phyloP scores from a whole-genome alignment of 2,797 vertebrate species.

The Gymnoscopelus braueri region DNA sequence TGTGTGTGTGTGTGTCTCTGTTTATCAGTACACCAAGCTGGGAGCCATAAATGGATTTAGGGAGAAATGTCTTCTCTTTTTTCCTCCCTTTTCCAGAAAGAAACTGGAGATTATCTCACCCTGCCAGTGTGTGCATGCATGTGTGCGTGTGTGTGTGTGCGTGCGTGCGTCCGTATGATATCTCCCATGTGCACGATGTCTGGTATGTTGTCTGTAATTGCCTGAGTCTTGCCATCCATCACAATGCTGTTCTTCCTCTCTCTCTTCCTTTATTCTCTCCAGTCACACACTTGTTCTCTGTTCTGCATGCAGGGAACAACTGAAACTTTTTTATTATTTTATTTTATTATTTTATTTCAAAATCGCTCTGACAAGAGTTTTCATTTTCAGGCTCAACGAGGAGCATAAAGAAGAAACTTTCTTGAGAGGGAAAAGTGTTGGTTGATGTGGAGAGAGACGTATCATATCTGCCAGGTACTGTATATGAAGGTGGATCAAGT shows the following conservation, averaged over 20 bases:
- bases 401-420: constrained; percentile 71
- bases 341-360: constrained; percentile 19
- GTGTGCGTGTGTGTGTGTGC: constrained; percentile 30
- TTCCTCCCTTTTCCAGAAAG: constrained; percentile 32
- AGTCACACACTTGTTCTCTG: constrained; percentile 56
- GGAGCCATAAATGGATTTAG: constrained; percentile 54
- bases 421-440: constrained; percentile 57
- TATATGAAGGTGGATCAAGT: constrained; percentile 62
- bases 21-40: constrained; percentile 51
- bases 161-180: constrained; percentile 36
- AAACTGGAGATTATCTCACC: constrained; percentile 55
- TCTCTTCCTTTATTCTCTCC: constrained; percentile 44
- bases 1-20: constrained; percentile 33
- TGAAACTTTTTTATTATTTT: constrained; percentile 35
- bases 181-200: constrained; percentile 30
- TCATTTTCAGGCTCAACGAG: constrained; percentile 37
- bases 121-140: constrained; percentile 53
- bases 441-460: constrained; percentile 54
- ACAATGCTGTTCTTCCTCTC: constrained; percentile 40
- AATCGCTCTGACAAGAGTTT: constrained; percentile 60
- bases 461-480: constrained; percentile 69
- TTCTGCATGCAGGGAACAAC: constrained; percentile 37
- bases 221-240: constrained; percentile 62
- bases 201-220: constrained; percentile 67
- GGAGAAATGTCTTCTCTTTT: constrained; percentile 28